Evolutionary conservation across 2,797 vertebrate genomes (phyloP).

Genomic region (Gallirallus australis): DNA sequence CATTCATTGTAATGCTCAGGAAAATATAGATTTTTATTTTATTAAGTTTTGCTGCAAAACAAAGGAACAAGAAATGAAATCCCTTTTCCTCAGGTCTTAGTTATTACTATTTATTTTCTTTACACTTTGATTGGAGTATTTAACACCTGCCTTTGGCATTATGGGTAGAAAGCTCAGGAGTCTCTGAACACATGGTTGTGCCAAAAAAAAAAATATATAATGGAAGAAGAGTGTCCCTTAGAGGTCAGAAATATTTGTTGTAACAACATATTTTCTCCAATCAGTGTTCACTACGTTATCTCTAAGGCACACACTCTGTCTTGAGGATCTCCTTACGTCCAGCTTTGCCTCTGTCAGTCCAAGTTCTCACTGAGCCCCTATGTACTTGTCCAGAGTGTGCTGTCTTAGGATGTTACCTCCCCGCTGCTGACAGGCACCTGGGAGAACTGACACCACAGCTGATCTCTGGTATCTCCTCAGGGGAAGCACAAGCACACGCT

Average conservation of each 20-base stretch:
- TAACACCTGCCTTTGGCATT: slow-evolving; percentile 64
- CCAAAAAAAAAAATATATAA: not conserved
- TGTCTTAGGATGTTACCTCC: not conserved
- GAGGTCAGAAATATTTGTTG: slow-evolving; percentile 45
- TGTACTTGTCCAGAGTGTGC: too few relatives aligned
- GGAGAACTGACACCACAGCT: not conserved
- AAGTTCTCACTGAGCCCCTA: not conserved
- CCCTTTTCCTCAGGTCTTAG: not conserved
- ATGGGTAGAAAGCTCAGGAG: slow-evolving; percentile 61
- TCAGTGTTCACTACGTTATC: slow-evolving; percentile 61
- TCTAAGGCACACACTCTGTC: slow-evolving; percentile 66
- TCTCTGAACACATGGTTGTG: slow-evolving; percentile 50
- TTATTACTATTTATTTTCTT: slow-evolving; percentile 61
- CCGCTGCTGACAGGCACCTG: not conserved
- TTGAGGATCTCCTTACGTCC: not conserved
- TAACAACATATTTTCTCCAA: slow-evolving; percentile 32
- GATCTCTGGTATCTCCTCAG: rapidly evolving
- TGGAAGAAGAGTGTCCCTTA: slow-evolving; percentile 34
- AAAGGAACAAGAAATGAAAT: slow-evolving; percentile 55
- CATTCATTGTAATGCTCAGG: slow-evolving; percentile 67
- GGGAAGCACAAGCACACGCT: not conserved
- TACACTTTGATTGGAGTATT: slow-evolving; percentile 54
- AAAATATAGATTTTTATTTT: slow-evolving; percentile 60
- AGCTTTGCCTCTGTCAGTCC: not conserved
- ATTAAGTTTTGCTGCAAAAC: slow-evolving; percentile 67